A percentile compares a stretch with the other conserved stretches of the same genome.
These are phyloP conservation scores for Amphiprion clarkii DNA, from an alignment of 2,797 vertebrate species.

Conservation along the genomic window DNA sequence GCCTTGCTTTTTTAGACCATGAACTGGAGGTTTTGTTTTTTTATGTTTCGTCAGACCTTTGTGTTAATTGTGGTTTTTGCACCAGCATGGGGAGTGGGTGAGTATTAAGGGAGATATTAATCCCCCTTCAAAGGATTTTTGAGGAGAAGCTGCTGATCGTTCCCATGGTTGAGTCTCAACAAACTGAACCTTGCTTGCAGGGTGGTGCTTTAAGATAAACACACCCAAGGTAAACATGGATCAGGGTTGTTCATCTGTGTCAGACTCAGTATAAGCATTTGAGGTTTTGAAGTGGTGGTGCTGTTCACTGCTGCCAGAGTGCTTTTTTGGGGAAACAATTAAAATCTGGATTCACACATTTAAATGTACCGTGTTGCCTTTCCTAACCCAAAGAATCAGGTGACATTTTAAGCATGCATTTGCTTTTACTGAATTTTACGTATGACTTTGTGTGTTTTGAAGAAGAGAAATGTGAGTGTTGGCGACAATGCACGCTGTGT, in stretches of 20 bases:
- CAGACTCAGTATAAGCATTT: constrained; percentile 26
- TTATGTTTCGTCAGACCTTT: constrained; percentile 49
- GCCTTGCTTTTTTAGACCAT: constrained; percentile 39
- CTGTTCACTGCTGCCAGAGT: neutral
- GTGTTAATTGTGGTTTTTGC: constrained; percentile 42
- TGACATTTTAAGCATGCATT: neutral
- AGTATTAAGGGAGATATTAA: constrained; percentile 21
- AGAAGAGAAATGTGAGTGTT: neutral
- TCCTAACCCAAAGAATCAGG: neutral
- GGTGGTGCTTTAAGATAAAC: constrained; percentile 52
- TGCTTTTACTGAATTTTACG: constrained; percentile 3
- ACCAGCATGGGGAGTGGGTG: constrained; percentile 22
- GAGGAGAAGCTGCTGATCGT: constrained; percentile 12
- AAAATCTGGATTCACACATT: constrained; percentile 2
- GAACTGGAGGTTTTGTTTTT: constrained; percentile 17
- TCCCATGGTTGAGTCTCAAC: constrained; percentile 35
- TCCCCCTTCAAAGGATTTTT: constrained; percentile 5
- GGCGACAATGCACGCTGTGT: neutral
- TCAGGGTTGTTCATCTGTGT: constrained; percentile 45
- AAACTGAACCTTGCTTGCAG: constrained; percentile 44
- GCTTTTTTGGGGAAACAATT: constrained; percentile 1
- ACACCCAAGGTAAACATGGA: constrained; percentile 59
- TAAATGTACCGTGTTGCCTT: neutral
- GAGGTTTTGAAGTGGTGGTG: constrained; percentile 15
- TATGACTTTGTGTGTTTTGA: constrained; percentile 24